Conservation (phyloP, 2,888 invertebrate species). For the Tortricodes alternella region DNA sequence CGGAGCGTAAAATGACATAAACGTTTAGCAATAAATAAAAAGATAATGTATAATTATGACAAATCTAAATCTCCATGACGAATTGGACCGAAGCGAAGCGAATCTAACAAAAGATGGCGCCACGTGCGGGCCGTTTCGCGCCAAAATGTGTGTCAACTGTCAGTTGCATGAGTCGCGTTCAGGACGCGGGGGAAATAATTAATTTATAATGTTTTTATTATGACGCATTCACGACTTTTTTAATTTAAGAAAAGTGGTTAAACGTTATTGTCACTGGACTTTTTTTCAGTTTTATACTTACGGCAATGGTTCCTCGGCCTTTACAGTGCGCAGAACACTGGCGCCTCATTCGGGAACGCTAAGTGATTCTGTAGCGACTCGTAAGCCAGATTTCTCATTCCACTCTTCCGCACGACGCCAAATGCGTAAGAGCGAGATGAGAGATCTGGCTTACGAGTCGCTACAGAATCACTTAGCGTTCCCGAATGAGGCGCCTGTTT, state of each 20-base stretch:
- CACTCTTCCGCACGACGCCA: too few relatives aligned
- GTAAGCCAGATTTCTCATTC: too few relatives aligned
- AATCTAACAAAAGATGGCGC: constrained; percentile 67
- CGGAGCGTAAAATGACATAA: constrained; percentile 44
- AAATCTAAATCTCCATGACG: constrained; percentile 56
- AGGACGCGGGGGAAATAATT: constrained; percentile 37
- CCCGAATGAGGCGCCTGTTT: too few relatives aligned
- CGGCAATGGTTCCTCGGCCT: too few relatives aligned
- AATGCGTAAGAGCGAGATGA: too few relatives aligned
- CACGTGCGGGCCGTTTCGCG: constrained; percentile 61
- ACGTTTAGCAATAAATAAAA: constrained; percentile 47
- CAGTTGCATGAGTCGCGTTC: constrained; percentile 48
- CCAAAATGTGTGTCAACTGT: constrained; percentile 64
- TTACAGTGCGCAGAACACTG: too few relatives aligned
- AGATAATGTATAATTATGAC: constrained; percentile 57
- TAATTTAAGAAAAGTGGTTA: not conserved
- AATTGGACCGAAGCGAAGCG: constrained; percentile 51
- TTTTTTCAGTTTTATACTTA: too few relatives aligned
- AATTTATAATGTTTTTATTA: constrained; percentile 11
- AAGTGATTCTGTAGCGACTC: too few relatives aligned
- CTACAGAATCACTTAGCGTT: too few relatives aligned
- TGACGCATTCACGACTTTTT: constrained; percentile 3
- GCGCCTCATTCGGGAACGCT: too few relatives aligned
- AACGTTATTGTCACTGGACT: too few relatives aligned
- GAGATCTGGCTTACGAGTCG: too few relatives aligned